phyloP scores from a whole-genome alignment of 2,113 vertebrate genomes.

The Elaphurus davidianus region DNA sequence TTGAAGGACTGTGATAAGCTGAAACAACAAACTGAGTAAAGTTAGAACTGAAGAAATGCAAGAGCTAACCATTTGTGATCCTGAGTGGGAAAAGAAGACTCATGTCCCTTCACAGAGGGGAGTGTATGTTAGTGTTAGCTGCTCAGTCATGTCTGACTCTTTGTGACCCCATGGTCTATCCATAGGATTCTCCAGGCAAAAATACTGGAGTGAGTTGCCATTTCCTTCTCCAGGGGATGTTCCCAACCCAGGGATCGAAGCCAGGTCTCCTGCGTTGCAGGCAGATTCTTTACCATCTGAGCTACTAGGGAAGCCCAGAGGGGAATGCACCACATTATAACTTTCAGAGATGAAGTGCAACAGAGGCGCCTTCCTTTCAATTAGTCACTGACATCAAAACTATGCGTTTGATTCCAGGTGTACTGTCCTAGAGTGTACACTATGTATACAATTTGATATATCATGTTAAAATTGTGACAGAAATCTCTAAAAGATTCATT shows the following conservation, averaged over 20 bases:
- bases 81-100: neutral
- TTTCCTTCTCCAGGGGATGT: neutral
- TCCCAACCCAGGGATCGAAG: fast-evolving
- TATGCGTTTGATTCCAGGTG: neutral
- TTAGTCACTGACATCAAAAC: neutral
- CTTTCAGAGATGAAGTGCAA: neutral
- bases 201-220: neutral
- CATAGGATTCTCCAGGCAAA: neutral
- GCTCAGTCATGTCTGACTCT: neutral
- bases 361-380: neutral
- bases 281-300: neutral
- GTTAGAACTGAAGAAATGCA: neutral
- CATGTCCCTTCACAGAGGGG: neutral
- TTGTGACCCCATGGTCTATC: neutral
- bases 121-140: neutral
- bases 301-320: neutral
- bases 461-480: neutral
- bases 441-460: neutral
- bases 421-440: neutral
- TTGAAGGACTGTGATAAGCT: neutral
- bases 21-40: neutral
- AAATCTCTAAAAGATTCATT: neutral
- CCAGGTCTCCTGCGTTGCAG: neutral
- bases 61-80: neutral
- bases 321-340: neutral